Base-by-base conservation (phyloP, 2,888 invertebrate genomes). In the Chrysotoxum bicinctum region DNA sequence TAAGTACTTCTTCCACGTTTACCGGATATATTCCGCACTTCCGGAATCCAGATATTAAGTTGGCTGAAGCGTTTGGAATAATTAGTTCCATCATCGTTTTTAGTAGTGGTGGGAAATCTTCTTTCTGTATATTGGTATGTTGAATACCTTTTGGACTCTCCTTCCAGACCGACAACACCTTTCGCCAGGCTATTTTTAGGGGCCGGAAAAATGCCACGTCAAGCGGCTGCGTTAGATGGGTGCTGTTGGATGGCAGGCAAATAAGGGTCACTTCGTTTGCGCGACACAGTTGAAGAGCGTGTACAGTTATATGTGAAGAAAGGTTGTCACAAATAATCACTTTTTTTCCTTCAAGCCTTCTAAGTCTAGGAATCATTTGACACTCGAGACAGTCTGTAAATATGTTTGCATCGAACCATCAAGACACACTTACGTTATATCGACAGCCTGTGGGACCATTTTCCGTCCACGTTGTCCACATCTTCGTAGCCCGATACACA, bases 191-290 rank as follows among this genome's bases (percentile, higher is more conserved):
- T 19, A 45, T 45, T 45, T 43, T 19, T 45, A 19, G 10, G 8
- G 45, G 19, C 19, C 19, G 19, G 19, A 19, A 58, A 56, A 70
- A 56, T 70, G 32, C 70, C 12, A 56, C 70, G 21, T 70, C 45
- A 5, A 70, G 32, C 10, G 56, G 56, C 14, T 70, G 70, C 26
- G 26, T 26, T 26, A 26, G 5, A 26, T 26, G 26, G 26, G 26
- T 26, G 26, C 26, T 26, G 26, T 26, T 26, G 26, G 26, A 5
- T 26, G 2, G 26, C 26, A 26, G 26, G 5, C 26, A 26, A 26
- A 26, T 35, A 26, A 2, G 26, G 26, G 2, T 26, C 26, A 26
- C 26, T 26, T 26, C 2, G 26, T 26, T 26, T 26, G 2, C 26
- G 26, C 5, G 26, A 5, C 26, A 26, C 2, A 26, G 26, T 26